A percentile compares a stretch with the other conserved stretches of the same genome.
phyloP scores from a whole-genome alignment of 2,113 vertebrate species.

The Bubalus kerabau region DNA sequence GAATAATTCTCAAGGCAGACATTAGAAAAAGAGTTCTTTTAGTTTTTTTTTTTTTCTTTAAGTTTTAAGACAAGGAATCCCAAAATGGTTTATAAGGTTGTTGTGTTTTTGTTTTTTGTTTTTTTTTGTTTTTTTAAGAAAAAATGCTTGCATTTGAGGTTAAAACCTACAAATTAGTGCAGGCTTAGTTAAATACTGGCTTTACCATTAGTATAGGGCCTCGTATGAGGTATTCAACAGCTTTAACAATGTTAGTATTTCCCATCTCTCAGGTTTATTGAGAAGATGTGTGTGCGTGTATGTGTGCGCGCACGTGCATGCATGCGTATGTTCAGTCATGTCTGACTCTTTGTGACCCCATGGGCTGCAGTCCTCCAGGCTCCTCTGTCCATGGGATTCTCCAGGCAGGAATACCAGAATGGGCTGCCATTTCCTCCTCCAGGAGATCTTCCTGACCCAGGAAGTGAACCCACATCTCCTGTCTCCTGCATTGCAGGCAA shows the following conservation, averaged over 20 bases:
- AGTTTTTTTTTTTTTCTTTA: not conserved
- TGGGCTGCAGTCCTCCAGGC: not conserved
- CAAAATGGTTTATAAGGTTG: not conserved
- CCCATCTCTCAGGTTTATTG: not conserved
- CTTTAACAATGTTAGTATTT: not conserved
- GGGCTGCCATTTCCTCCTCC: not conserved
- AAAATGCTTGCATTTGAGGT: not conserved
- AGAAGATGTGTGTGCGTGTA: not conserved
- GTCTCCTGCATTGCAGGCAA: not conserved
- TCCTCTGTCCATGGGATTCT: not conserved
- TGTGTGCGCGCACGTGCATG: rapidly evolving
- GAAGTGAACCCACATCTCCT: not conserved
- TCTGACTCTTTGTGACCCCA: not conserved
- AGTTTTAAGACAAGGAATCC: not conserved
- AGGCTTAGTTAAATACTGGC: not conserved
- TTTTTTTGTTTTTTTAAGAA: not conserved
- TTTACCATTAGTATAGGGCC: not conserved
- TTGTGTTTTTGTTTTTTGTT: too few species aligned
- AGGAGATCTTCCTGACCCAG: not conserved
- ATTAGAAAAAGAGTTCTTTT: not conserved
- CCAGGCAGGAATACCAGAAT: not conserved
- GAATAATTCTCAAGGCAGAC: not conserved
- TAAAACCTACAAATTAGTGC: not conserved
- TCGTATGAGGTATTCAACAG: not conserved
- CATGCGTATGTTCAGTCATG: rapidly evolving